A percentile compares a stretch with the other conserved stretches of the same genome.
Evolutionary conservation across 1,140 invertebrate species (phyloP).

Genomic region (Zaprionus ornatus): DNA sequence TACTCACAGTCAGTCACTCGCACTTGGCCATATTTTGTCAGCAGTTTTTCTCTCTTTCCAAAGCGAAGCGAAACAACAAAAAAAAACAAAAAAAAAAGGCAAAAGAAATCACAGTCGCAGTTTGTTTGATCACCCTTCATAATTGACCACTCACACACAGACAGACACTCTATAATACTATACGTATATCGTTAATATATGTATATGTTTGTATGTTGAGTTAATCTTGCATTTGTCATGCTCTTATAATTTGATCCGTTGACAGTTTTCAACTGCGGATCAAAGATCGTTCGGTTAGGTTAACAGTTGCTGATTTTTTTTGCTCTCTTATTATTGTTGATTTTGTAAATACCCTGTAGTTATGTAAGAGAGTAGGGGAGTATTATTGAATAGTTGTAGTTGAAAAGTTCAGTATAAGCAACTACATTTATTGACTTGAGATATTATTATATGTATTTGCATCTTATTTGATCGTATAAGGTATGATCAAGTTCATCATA

Average conservation of each 20-base stretch:
- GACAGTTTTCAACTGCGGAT: slow-evolving; percentile 44
- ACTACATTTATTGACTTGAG: too few relatives aligned
- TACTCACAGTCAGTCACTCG: slow-evolving; percentile 17
- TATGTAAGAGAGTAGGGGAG: not conserved
- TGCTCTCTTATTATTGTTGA: not conserved
- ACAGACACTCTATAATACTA: not conserved
- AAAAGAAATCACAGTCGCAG: slow-evolving; percentile 33
- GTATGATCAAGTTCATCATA: not conserved
- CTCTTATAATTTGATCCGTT: slow-evolving; percentile 49
- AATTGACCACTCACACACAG: slow-evolving; percentile 36
- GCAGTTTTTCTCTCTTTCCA: slow-evolving; percentile 30
- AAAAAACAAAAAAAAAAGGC: not conserved
- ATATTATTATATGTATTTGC: not conserved
- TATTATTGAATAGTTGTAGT: not conserved
- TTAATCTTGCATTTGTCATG: slow-evolving; percentile 48
- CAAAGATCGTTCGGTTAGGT: slow-evolving; percentile 45
- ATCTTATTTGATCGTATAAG: not conserved
- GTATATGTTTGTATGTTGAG: slow-evolving; percentile 10
- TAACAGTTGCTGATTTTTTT: slow-evolving; percentile 36
- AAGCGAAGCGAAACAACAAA: not conserved
- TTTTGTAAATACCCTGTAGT: not conserved
- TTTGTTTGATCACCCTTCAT: slow-evolving; percentile 32
- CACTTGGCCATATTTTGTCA: slow-evolving; percentile 26
- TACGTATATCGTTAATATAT: not conserved
- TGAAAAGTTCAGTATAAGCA: too few relatives aligned